These are phyloP conservation scores for Drosophila nigricruria DNA, from an alignment of 2,888 invertebrate species.

Conservation along the genomic window DNA sequence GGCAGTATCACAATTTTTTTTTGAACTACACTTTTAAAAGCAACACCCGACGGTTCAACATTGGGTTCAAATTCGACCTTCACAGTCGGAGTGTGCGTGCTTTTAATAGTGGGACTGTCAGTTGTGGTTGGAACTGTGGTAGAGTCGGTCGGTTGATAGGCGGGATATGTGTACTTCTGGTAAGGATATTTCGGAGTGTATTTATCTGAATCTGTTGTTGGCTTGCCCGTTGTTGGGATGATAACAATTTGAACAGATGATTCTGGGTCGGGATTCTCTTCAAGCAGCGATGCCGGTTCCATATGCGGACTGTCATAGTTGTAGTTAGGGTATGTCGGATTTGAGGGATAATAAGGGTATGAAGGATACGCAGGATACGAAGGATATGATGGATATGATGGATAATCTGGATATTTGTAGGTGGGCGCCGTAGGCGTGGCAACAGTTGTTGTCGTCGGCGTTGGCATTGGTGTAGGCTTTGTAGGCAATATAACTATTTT, in stretches of 20 bases:
- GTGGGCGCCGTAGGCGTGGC: constrained; percentile 9
- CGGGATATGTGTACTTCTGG: constrained; percentile 12
- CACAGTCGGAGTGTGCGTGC: background rate
- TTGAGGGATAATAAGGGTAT: constrained; percentile 12
- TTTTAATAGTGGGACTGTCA: background rate
- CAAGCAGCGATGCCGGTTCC: background rate
- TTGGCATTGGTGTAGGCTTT: constrained; percentile 5
- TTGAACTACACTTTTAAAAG: background rate
- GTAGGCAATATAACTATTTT: constrained; percentile 29
- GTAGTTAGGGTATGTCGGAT: constrained; percentile 8
- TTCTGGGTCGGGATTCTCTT: constrained; percentile 4
- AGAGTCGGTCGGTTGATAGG: constrained; percentile 1
- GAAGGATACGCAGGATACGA: constrained; percentile 19
- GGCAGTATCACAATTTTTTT: constrained; percentile 8
- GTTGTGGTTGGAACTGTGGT: background rate
- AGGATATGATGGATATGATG: constrained; percentile 19
- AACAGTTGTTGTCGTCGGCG: constrained; percentile 18
- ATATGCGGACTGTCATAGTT: background rate
- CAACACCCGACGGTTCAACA: background rate
- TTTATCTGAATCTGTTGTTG: constrained; percentile 8
- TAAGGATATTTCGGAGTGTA: constrained; percentile 18
- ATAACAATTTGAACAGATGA: constrained; percentile 28
- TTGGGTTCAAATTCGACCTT: background rate
- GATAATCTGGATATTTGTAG: constrained; percentile 12
- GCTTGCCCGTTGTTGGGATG: constrained; percentile 18